Percentiles rank a stretch among this genome's conserved stretches.
phyloP scores from a whole-genome alignment of 2,888 invertebrate genomes.

The Synergus laeviventris region DNA sequence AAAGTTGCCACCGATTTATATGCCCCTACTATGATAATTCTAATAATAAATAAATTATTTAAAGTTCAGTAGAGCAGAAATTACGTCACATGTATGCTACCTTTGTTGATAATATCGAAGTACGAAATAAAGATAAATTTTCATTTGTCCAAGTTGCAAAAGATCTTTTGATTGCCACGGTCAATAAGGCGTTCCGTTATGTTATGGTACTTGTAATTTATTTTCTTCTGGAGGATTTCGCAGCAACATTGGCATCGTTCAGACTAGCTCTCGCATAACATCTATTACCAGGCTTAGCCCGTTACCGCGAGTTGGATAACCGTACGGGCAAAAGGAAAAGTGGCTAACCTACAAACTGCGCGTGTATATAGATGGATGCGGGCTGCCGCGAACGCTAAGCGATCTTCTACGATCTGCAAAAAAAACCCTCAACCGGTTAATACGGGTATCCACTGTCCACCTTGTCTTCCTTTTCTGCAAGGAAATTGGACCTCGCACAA shows the following conservation, averaged over 20 bases:
- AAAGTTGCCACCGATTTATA: no score
- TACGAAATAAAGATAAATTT: neutral
- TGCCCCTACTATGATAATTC: no score
- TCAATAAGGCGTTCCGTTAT: neutral
- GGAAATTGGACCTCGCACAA: no score
- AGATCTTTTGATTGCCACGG: constrained; percentile 7
- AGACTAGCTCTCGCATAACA: constrained; percentile 26
- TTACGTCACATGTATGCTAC: no score
- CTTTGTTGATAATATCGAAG: no score
- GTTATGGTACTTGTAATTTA: constrained; percentile 19
- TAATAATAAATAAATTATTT: no score
- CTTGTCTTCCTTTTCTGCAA: neutral
- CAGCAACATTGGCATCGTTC: constrained; percentile 28
- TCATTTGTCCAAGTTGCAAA: neutral
- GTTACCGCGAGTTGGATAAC: constrained; percentile 31
- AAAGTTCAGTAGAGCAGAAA: no score
- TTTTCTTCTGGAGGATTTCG: neutral
- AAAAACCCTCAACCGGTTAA: constrained; percentile 29
- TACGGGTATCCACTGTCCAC: constrained; percentile 14
- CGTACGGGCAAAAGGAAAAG: constrained; percentile 62
- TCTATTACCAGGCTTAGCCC: constrained; percentile 35
- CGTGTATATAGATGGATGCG: constrained; percentile 38
- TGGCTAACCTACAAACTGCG: constrained; percentile 61
- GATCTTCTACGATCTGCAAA: constrained; percentile 24
- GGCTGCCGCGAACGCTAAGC: constrained; percentile 27